These are phyloP conservation scores for Neelides sp. DNA, from an alignment of 1,140 invertebrate genomes.

Conservation along the genomic window DNA sequence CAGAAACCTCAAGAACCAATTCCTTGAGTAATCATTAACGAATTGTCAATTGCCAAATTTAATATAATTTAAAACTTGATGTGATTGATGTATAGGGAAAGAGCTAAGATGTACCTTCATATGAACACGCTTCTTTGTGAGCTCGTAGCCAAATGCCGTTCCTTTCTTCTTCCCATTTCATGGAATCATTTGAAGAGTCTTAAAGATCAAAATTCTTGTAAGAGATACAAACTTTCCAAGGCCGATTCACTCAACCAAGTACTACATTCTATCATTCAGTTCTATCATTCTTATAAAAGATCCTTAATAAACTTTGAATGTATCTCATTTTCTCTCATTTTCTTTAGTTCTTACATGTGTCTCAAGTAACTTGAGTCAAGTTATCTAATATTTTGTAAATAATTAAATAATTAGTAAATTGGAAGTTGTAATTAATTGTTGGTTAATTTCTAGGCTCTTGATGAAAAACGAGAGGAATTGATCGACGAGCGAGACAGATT, in stretches of 20 bases:
- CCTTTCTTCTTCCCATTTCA: conserved; percentile 20
- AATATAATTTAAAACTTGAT: conserved; percentile 2
- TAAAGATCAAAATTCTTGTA: conserved; percentile 11
- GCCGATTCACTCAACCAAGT: conserved; percentile 17
- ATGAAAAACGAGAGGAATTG: conserved; percentile 9
- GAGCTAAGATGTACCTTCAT: conserved; percentile 19
- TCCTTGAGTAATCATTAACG: conserved; percentile 9
- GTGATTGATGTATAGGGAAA: conserved; percentile 10
- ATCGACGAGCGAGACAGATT: conserved; percentile 11
- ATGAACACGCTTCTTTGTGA: conserved; percentile 18
- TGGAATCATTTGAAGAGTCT: conserved; percentile 19
- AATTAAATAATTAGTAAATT: not conserved
- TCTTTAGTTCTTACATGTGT: not conserved
- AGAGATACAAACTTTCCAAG: conserved; percentile 14
- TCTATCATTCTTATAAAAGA: not conserved
- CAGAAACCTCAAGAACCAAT: conserved; percentile 23
- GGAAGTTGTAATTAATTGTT: not conserved
- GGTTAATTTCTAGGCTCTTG: conserved; percentile 13
- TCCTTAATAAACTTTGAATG: not conserved
- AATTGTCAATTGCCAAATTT: not conserved
- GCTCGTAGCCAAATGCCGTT: conserved; percentile 12
- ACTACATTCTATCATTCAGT: not conserved
- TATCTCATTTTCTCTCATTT: not conserved
- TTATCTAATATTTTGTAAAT: conserved; percentile 4
- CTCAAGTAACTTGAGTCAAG: too few relatives aligned